Evolutionary conservation across 1,140 invertebrate species (phyloP).

Genomic region (Dysdera silvatica): DNA sequence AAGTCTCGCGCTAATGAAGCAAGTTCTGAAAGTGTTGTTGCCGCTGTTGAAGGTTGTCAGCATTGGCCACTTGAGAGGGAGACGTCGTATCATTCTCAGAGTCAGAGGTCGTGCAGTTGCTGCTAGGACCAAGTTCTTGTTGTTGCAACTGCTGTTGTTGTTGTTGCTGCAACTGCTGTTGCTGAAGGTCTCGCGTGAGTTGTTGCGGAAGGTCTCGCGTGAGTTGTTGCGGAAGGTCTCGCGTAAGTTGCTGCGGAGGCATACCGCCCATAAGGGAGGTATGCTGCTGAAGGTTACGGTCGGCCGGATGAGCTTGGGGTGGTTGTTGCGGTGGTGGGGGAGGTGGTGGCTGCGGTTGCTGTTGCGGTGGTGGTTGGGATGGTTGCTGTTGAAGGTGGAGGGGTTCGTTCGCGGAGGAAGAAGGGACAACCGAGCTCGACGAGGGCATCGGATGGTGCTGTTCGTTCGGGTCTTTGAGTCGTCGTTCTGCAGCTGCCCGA

Average conservation of each 20-base stretch:
- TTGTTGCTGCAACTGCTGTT: neutral
- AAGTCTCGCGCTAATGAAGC: constrained; percentile 28
- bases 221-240: too few species aligned
- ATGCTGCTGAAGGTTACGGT: too few species aligned
- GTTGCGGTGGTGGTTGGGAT: neutral
- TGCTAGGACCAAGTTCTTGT: constrained; percentile 10
- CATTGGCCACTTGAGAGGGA: constrained; percentile 1
- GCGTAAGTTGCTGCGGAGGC: too few species aligned
- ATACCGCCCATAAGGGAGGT: too few species aligned
- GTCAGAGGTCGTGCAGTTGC: constrained; percentile 25
- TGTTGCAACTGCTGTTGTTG: constrained; percentile 12
- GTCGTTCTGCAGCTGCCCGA: constrained; percentile 74
- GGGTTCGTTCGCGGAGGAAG: constrained; percentile 12
- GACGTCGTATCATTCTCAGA: constrained; percentile 20
- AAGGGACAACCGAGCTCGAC: neutral
- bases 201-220: neutral
- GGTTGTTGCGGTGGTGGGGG: constrained; percentile 6
- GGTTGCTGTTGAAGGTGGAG: constrained; percentile 1
- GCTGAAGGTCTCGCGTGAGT: neutral
- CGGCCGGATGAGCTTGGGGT: too few species aligned
- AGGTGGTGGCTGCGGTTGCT: constrained; percentile 8
- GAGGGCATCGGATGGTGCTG: constrained; percentile 14
- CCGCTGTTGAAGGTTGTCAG: constrained; percentile 11
- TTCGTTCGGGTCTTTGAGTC: constrained; percentile 59
- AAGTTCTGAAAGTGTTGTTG: constrained; percentile 23